Evolutionary conservation across 2,797 vertebrate species (phyloP).

Genomic region (Bradypodion ventrale): DNA sequence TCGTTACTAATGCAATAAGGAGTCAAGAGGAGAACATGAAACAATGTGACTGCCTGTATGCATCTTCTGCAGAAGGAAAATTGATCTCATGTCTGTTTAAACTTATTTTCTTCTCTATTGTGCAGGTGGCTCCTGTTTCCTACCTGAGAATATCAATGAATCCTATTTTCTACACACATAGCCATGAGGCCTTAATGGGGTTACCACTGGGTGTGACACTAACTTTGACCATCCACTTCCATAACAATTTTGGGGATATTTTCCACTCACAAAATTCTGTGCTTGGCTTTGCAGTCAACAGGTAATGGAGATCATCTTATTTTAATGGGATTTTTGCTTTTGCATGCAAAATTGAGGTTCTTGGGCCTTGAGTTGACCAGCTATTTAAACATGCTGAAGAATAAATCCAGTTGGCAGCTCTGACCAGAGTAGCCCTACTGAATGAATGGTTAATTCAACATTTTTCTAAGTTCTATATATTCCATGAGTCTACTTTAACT

Average conservation of each 20-base stretch:
- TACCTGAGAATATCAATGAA: conserved; percentile 88
- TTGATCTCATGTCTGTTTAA: not conserved
- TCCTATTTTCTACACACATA: conserved; percentile 77
- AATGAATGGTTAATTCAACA: no score
- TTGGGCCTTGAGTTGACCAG: no score
- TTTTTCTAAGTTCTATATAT: no score
- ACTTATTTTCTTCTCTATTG: not conserved
- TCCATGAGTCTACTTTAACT: no score
- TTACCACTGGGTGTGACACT: conserved; percentile 88
- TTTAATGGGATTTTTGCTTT: not conserved
- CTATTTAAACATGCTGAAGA: not conserved
- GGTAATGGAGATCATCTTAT: conserved; percentile 69
- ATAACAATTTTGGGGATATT: conserved; percentile 83
- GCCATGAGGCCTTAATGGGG: conserved; percentile 75
- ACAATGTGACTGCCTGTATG: not conserved
- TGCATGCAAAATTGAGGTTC: not conserved
- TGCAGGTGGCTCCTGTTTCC: conserved; percentile 90
- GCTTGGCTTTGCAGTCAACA: conserved; percentile 88
- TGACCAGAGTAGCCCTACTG: no score
- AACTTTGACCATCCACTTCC: conserved; percentile 88
- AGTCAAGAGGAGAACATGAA: not conserved
- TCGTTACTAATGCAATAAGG: not conserved
- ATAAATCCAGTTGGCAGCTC: no score
- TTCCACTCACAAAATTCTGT: conserved; percentile 88
- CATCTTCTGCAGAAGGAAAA: not conserved